Evolutionary conservation across 2,113 vertebrate genomes (phyloP).

Genomic region (Melanostigma gelatinosum): DNA sequence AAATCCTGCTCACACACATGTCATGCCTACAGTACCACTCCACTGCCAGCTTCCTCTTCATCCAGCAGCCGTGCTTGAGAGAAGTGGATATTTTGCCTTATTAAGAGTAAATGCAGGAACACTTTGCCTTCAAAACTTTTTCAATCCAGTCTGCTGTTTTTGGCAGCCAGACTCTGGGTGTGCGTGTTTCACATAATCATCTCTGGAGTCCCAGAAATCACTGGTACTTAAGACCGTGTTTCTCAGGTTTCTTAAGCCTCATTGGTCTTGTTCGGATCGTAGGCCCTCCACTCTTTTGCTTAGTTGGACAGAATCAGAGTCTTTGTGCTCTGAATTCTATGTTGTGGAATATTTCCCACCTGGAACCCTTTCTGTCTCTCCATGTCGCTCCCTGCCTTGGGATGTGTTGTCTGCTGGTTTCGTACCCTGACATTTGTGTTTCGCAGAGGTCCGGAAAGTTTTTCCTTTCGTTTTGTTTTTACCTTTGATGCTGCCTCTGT

Average conservation of each 20-base stretch:
- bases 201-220: slow-evolving; percentile 67
- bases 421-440: slow-evolving; percentile 43
- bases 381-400: slow-evolving; percentile 33
- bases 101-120: slow-evolving; percentile 49
- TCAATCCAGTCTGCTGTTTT: slow-evolving; percentile 62
- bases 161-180: slow-evolving; percentile 50
- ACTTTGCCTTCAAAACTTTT: slow-evolving; percentile 45
- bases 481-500: slow-evolving; percentile 2
- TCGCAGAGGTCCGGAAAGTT: slow-evolving; percentile 38
- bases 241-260: slow-evolving; percentile 58
- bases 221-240: slow-evolving; percentile 38
- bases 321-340: slow-evolving; percentile 45
- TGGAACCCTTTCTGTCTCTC: slow-evolving; percentile 40
- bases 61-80: slow-evolving; percentile 12
- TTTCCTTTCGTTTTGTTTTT: slow-evolving; percentile 4
- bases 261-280: slow-evolving; percentile 23
- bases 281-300: slow-evolving; percentile 33
- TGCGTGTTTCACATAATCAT: slow-evolving; percentile 61
- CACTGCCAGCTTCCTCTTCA: not conserved
- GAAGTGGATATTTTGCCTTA: slow-evolving; percentile 49
- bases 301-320: slow-evolving; percentile 58
- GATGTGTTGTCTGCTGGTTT: slow-evolving; percentile 48
- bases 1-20: not conserved
- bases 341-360: slow-evolving; percentile 54
- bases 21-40: slow-evolving; percentile 14